phyloP scores from a whole-genome alignment of 1,140 invertebrate species.

The Cheumatopsyche charites region DNA sequence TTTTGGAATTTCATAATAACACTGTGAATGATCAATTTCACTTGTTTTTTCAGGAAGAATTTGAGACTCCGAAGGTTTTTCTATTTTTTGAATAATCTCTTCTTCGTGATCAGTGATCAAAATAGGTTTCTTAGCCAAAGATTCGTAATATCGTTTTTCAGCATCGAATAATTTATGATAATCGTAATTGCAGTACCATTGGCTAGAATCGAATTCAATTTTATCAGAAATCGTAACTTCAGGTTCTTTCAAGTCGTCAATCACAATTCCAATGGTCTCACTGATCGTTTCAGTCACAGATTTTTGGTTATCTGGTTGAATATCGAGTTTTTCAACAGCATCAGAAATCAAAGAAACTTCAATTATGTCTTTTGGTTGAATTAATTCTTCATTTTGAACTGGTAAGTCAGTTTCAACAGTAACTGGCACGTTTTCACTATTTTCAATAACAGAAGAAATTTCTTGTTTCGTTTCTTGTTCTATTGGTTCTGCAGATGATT shows the following conservation, averaged over 20 bases:
- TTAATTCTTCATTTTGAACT: not conserved
- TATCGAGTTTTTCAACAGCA: not conserved
- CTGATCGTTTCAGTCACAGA: not conserved
- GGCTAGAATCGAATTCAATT: not conserved
- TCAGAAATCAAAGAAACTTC: not conserved
- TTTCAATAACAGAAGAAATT: too few relatives aligned
- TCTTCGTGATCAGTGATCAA: not conserved
- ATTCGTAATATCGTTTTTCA: slow-evolving; percentile 33
- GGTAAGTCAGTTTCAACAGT: too few relatives aligned
- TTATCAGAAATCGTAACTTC: not conserved
- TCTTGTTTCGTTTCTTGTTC: too few relatives aligned
- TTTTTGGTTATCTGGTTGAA: not conserved
- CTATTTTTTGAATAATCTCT: not conserved
- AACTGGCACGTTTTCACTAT: too few relatives aligned
- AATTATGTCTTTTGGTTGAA: not conserved
- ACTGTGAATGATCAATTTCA: not conserved
- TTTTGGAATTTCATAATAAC: slow-evolving; percentile 32
- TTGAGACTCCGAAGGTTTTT: not conserved
- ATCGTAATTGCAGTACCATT: slow-evolving; percentile 7
- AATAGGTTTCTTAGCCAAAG: slow-evolving; percentile 3
- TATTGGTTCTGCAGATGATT: not conserved
- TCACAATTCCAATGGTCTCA: not conserved
- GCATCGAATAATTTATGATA: slow-evolving; percentile 25
- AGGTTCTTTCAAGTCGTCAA: not conserved
- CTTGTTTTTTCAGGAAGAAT: not conserved